A percentile compares a stretch with the other conserved stretches of the same genome.
phyloP scores from a whole-genome alignment of 2,113 vertebrate species.

The Nothobranchius kuhntae region DNA sequence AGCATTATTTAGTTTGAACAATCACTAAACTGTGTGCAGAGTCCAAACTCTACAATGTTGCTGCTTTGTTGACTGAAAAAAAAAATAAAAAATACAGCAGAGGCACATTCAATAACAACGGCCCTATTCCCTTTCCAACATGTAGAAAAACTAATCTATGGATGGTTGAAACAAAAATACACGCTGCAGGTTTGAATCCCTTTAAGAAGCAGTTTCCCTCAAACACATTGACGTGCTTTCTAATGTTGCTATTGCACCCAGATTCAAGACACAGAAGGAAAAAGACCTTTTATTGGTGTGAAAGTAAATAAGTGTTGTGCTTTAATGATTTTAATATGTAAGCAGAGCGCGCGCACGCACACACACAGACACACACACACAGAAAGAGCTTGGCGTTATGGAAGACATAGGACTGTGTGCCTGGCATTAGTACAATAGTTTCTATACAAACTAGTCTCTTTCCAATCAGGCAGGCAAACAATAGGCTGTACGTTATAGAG shows the following conservation, averaged over 20 bases:
- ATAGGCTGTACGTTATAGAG: neutral
- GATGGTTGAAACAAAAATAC: neutral
- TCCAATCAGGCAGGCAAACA: slow-evolving; percentile 9
- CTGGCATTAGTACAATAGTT: slow-evolving; percentile 25
- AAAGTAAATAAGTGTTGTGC: slow-evolving; percentile 33
- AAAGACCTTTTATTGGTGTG: slow-evolving; percentile 25
- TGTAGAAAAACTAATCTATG: neutral
- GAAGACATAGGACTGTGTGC: slow-evolving; percentile 43
- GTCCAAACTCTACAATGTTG: slow-evolving; percentile 16
- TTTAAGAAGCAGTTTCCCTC: slow-evolving; percentile 26
- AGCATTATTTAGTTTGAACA: too few species aligned
- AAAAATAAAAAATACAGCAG: slow-evolving; percentile 42
- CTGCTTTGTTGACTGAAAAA: slow-evolving; percentile 26
- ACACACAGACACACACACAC: slow-evolving; percentile 5
- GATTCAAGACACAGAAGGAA: slow-evolving; percentile 19
- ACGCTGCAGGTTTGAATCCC: slow-evolving; percentile 32
- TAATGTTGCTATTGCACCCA: slow-evolving; percentile 68
- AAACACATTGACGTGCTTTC: slow-evolving; percentile 20
- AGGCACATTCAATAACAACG: slow-evolving; percentile 50
- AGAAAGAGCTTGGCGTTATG: slow-evolving; percentile 24
- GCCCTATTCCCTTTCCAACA: slow-evolving; percentile 33
- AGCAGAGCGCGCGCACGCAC: neutral
- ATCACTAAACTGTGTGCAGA: slow-evolving; percentile 13
- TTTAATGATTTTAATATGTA: slow-evolving; percentile 22
- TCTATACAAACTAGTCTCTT: slow-evolving; percentile 24